Conservation (phyloP, 2,113 vertebrate genomes). For the Leucosticte australis region DNA sequence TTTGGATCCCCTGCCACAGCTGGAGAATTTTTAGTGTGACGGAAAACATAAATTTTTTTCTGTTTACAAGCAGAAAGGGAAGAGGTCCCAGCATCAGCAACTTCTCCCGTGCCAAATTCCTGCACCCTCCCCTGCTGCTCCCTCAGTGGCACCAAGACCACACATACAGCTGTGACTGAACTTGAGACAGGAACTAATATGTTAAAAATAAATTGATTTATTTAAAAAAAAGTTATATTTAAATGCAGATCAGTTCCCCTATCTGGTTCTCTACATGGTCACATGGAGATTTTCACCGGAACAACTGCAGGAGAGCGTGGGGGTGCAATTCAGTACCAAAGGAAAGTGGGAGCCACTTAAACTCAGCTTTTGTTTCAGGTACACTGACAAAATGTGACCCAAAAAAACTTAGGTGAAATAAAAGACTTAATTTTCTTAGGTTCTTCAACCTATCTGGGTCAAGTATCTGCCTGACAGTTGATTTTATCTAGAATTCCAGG, state of each 20-base stretch:
- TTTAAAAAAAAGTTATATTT: slow-evolving; percentile 20
- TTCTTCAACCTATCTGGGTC: background rate
- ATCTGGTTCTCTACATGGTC: background rate
- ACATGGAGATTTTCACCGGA: background rate
- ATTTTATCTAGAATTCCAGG: background rate
- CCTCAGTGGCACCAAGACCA: background rate
- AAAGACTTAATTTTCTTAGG: background rate
- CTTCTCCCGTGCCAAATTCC: background rate
- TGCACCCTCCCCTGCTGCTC: background rate
- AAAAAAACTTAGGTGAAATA: background rate
- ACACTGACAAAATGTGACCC: background rate
- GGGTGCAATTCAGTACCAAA: background rate
- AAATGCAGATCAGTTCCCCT: background rate
- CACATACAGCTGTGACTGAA: accelerated
- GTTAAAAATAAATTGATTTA: slow-evolving; percentile 45
- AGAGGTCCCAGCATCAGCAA: background rate
- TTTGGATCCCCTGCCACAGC: background rate
- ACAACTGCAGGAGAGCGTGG: slow-evolving; percentile 1
- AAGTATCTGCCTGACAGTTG: background rate
- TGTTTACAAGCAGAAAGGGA: background rate
- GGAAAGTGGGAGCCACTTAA: slow-evolving; percentile 2
- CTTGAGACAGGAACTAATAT: background rate
- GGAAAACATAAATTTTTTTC: background rate
- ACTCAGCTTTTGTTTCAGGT: background rate
- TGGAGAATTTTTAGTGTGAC: background rate